Base-by-base conservation (phyloP, 2,797 vertebrate genomes). In the Peromyscus aztecus region DNA sequence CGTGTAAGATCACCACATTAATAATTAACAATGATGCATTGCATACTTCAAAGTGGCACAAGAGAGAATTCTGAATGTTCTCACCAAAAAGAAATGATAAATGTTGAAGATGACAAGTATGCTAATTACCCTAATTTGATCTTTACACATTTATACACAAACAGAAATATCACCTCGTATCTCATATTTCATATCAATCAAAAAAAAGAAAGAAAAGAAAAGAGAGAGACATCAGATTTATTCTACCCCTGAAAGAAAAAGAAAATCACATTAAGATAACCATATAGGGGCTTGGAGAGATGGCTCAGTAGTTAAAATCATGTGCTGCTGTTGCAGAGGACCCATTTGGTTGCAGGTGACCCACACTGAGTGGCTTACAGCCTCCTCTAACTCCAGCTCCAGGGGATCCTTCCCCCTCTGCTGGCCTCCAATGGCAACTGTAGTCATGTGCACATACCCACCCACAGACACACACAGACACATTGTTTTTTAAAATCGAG, bases 1-100 rank as follows among this genome's bases (percentile, higher is more conserved):
- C n/a, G n/a, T 67, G 16, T 91, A 85, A 94, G 11, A 94, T 77
- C 88, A 94, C 91, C 73, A 75, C 43, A 75, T 85, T 43, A 90
- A 40, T 55, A 55, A 69, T 69, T 81, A 96, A 40, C 24, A 81
- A 16, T 31, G 49, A 34, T 55, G 17, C 16, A 40, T 55, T 37
- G 34, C 14, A 9, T 55, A 29, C 55, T 69, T 67, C 16, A 49
- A 37, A 75, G 31, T 14, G 13, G 13, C 13, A 21, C 34, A 81
- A 69, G 61, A 52, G 24, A 52, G 6, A 65, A 90, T 67, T 37
- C 40, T 90, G 10, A 55, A 65, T 52, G 43, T 67, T 52, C 59
- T 80, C 34, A 78, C 59, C 34, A 90, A 21, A 17, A 55, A 81
- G 46, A 90, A 55, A 40, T 31, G 16, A 55, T 46, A n/a, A 49